Conservation (phyloP, 2,797 vertebrate genomes). For the Phataginus tetradactyla region DNA sequence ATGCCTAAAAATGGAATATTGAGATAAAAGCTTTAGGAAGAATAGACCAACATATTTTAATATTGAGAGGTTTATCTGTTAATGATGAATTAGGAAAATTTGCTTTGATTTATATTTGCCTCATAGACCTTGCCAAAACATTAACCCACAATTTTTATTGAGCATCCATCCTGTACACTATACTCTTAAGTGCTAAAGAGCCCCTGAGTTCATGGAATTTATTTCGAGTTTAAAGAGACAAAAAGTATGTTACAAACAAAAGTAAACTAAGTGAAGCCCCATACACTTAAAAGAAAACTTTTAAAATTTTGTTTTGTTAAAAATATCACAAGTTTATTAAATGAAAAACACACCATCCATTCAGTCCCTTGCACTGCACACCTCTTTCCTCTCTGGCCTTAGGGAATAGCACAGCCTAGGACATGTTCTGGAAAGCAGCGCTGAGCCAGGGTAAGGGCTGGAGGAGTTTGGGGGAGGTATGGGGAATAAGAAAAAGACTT, state of each 20-base stretch:
- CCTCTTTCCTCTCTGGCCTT: too few relatives aligned
- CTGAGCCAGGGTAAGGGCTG: too few relatives aligned
- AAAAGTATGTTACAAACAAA: neutral
- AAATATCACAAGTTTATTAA: too few relatives aligned
- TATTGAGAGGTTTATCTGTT: neutral
- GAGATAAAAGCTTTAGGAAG: neutral
- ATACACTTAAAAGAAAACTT: neutral
- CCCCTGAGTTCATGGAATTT: neutral
- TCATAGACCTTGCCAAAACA: slow-evolving; percentile 13
- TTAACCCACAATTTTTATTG: neutral
- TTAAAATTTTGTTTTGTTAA: too few relatives aligned
- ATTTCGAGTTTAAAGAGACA: neutral
- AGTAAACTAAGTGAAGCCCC: neutral
- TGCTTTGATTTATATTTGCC: neutral
- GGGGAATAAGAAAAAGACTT: too few relatives aligned
- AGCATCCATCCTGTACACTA: neutral
- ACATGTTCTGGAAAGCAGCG: too few relatives aligned
- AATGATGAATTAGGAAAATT: neutral
- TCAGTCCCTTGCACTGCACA: too few relatives aligned
- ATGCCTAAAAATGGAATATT: neutral
- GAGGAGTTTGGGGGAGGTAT: too few relatives aligned
- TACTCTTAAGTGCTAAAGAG: neutral
- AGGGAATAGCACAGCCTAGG: too few relatives aligned
- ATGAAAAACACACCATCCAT: too few relatives aligned
- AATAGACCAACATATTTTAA: neutral